phyloP scores from a whole-genome alignment of 2,888 invertebrate species.

The Drosophila longiperda region DNA sequence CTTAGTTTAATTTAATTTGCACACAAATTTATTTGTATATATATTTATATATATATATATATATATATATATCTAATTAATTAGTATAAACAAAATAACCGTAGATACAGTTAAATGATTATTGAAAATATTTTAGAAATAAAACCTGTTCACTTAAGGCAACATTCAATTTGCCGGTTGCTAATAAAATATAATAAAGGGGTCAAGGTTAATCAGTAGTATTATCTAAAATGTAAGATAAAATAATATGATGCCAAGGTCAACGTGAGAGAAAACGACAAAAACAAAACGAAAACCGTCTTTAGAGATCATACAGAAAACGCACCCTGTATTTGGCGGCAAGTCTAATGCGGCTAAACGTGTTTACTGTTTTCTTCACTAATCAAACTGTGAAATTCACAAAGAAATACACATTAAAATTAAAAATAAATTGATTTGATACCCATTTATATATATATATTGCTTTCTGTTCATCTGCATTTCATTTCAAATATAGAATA shows the following conservation, averaged over 20 bases:
- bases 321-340: conserved; percentile 62
- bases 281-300: no score
- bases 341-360: conserved; percentile 58
- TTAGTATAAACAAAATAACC: not conserved
- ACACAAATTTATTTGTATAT: not conserved
- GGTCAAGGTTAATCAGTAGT: conserved; percentile 22
- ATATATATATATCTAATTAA: not conserved
- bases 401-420: conserved; percentile 32
- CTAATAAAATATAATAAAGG: not conserved
- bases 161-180: conserved; percentile 25
- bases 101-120: not conserved
- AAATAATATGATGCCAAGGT: conserved; percentile 30
- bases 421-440: not conserved
- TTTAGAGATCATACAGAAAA: not conserved
- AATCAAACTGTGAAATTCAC: conserved; percentile 12
- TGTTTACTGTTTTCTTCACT: conserved; percentile 55
- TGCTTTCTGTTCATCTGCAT: conserved; percentile 37
- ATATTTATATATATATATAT: not conserved
- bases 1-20: not conserved
- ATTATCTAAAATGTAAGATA: not conserved
- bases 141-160: conserved; percentile 51
- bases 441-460: conserved; percentile 18
- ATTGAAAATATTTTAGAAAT: conserved; percentile 19
- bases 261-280: conserved; percentile 13
- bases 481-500: conserved; percentile 54